Evolutionary conservation across 2,888 invertebrate genomes (phyloP), one percentile per base, ranked within the genome.

Genomic region (Apotomis capreana): DNA sequence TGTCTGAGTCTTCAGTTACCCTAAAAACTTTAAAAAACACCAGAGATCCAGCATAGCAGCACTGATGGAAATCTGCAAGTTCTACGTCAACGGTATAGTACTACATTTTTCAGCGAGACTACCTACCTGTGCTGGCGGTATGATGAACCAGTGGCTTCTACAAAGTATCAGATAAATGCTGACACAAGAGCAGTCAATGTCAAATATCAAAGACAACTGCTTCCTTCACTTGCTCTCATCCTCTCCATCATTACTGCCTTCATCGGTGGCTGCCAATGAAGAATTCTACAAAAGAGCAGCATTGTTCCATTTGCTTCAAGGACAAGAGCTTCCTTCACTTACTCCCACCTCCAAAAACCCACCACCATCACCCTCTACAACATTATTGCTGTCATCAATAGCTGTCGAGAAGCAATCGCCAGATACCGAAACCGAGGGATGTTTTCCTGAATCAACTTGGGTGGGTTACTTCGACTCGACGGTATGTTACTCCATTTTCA

Each of bases 41-140:
- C 10, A 2, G 15, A 51, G n/a, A 9, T 3, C 46, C 61, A n/a
- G 49, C 40, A 8, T 26, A 15, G 44, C 44, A 15, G 55, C 40
- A 6, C 40, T 4, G 40, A 6, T 55, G 40, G 46, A 57, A 57
- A 36, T 13, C 12, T 6, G n/a, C 12, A 40, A 26, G 5, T 44
- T 65, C 55, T 3, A 36, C 46, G 26, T 46, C 44, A 57, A 46
- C 26, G 65, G 65, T 65, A 65, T 65, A 40, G 65, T 65, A 65
- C 65, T 26, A 46, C 55, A 57, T 12, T 65, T 65, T 65, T 65
- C 65, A 65, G 64, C 64, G 54, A 44, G 54, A n/a, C 64, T 6
- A 40, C 5, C 6, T 40, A 40, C 15, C 15, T 13, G n/a, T 63
- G 15, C 12, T 40, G 15, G 15, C 54, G 9, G 40, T 26, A 26